phyloP scores from a whole-genome alignment of 2,797 vertebrate species.

The Phaenicophaeus curvirostris region DNA sequence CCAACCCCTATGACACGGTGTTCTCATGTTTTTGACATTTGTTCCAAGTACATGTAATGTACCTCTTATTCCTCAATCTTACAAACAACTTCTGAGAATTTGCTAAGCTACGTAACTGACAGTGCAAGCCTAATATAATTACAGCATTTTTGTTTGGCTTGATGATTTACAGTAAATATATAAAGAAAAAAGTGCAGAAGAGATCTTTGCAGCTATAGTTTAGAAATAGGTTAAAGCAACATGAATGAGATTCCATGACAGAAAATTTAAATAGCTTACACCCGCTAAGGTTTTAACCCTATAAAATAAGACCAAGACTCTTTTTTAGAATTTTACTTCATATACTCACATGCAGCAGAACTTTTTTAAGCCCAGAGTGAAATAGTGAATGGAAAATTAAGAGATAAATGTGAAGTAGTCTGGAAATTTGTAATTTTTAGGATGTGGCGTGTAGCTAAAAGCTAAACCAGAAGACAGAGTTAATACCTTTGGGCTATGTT shows the following conservation, averaged over 20 bases:
- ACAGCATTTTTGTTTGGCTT: neutral
- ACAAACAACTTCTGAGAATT: neutral
- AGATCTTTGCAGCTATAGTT: neutral
- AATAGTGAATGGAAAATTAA: neutral
- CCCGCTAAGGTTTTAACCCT: neutral
- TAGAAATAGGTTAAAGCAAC: neutral
- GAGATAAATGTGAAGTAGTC: neutral
- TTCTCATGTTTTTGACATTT: constrained; percentile 51
- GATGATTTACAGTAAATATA: neutral
- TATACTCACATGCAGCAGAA: neutral
- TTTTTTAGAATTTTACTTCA: neutral
- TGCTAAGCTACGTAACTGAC: neutral
- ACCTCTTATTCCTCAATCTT: neutral
- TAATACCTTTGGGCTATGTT: neutral
- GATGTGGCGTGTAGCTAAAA: neutral
- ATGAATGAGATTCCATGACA: neutral
- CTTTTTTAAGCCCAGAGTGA: neutral
- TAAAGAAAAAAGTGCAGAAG: neutral
- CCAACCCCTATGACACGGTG: neutral
- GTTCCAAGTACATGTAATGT: neutral
- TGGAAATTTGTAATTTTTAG: neutral
- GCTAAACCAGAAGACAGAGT: neutral
- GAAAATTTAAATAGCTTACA: neutral
- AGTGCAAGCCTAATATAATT: neutral
- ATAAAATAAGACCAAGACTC: neutral